Percentiles rank a stretch among this genome's conserved stretches.
These are phyloP conservation scores for Stramonita haemastoma DNA, from an alignment of 2,888 invertebrate genomes.

Conservation along the genomic window DNA sequence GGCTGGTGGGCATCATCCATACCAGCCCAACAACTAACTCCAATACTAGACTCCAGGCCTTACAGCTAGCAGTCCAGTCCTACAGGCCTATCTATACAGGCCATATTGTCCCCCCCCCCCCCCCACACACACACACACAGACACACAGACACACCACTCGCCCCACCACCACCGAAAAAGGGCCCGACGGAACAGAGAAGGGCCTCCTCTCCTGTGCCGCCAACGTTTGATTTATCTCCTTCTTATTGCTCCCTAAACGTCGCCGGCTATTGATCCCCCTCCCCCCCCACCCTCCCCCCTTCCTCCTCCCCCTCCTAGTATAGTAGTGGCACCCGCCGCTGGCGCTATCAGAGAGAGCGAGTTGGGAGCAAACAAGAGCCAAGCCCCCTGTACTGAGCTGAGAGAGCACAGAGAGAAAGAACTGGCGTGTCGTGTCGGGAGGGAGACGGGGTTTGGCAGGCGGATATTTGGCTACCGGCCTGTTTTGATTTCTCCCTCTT, in stretches of 20 bases:
- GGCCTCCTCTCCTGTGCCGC: conserved; percentile 11
- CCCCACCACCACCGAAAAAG: no score
- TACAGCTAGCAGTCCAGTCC: no score
- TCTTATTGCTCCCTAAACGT: conserved; percentile 39
- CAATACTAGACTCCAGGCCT: no score
- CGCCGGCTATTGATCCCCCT: conserved; percentile 10
- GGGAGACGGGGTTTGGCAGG: not conserved
- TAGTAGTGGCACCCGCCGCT: not conserved
- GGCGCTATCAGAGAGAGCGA: conserved; percentile 11
- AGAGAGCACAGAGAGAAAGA: not conserved
- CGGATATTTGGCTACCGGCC: conserved; percentile 17
- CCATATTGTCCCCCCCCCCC: no score
- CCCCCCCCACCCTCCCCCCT: no score
- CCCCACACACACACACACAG: no score
- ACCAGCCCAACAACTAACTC: no score
- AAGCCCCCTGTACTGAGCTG: not conserved
- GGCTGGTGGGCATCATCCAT: no score
- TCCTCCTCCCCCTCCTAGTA: not conserved
- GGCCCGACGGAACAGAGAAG: not conserved
- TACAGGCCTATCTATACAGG: no score
- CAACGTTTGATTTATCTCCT: conserved; percentile 37
- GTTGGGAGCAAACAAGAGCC: conserved; percentile 10
- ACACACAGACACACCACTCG: no score
- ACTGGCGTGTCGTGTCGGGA: conserved; percentile 3
- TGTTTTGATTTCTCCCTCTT: not conserved